A percentile compares a stretch with the other conserved stretches of the same genome.
These are phyloP conservation scores for Aspidoscelis tigris DNA, from an alignment of 2,113 vertebrate species.

Conservation along the genomic window DNA sequence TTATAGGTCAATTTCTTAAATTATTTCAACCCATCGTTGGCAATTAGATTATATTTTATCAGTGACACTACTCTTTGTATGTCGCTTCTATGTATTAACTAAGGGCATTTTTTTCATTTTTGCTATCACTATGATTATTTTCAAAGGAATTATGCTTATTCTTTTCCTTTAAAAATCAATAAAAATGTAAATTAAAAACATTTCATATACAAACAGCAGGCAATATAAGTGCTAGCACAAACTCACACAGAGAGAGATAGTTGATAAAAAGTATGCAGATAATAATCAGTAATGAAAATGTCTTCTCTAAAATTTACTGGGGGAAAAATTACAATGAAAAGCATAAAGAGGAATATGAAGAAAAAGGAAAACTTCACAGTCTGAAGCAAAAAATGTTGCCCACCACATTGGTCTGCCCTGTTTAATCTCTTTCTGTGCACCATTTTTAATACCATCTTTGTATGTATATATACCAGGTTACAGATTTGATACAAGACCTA, in stretches of 20 bases:
- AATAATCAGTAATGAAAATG: background rate
- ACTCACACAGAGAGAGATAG: background rate
- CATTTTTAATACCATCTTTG: too few relatives aligned
- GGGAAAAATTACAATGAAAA: background rate
- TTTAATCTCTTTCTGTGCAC: background rate
- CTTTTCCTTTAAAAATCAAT: slow-evolving; percentile 10
- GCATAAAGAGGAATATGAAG: background rate
- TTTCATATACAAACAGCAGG: background rate
- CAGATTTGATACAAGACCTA: background rate
- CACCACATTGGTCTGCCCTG: background rate
- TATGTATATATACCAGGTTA: too few relatives aligned
- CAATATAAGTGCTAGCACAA: background rate
- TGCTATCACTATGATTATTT: background rate
- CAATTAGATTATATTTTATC: slow-evolving; percentile 1
- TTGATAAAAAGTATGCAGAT: background rate
- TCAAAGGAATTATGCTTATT: background rate
- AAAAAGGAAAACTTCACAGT: background rate
- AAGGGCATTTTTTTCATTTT: background rate
- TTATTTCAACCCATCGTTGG: slow-evolving; percentile 19
- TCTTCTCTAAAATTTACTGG: background rate
- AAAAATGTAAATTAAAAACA: slow-evolving; percentile 10
- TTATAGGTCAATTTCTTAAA: background rate
- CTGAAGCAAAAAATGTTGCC: background rate
- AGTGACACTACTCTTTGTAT: slow-evolving; percentile 5
- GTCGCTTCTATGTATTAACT: background rate